A percentile compares a stretch with the other conserved stretches of the same genome.
phyloP scores from a whole-genome alignment of 1,140 invertebrate genomes.

The Drosophila pseudoobscura region DNA sequence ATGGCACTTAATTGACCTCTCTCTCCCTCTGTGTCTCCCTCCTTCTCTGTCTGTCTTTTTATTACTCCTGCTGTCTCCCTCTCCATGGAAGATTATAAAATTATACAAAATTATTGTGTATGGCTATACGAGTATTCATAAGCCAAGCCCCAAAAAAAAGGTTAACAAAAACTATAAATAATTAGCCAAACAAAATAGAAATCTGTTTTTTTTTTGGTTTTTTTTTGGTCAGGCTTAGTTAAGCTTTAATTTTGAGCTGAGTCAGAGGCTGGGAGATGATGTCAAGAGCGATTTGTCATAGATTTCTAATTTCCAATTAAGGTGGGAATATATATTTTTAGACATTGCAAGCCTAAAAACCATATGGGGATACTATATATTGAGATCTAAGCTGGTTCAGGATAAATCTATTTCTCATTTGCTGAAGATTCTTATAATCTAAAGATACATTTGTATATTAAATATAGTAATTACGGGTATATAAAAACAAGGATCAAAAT shows the following conservation, averaged over 20 bases:
- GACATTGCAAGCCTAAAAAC: no score
- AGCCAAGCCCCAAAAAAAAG: slow-evolving; percentile 55
- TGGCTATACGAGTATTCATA: slow-evolving; percentile 8
- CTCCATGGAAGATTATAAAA: slow-evolving; percentile 23
- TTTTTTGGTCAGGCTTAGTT: slow-evolving; percentile 31
- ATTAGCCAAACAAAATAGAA: slow-evolving; percentile 53
- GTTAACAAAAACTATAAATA: slow-evolving; percentile 43
- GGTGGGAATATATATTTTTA: slow-evolving; percentile 8
- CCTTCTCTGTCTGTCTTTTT: not conserved
- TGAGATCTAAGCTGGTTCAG: no score
- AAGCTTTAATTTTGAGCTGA: slow-evolving; percentile 29
- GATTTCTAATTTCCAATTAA: slow-evolving; percentile 49
- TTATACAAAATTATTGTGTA: slow-evolving; percentile 15
- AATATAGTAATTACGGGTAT: no score
- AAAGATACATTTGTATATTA: no score
- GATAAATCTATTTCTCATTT: no score
- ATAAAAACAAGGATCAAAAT: no score
- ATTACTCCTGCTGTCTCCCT: slow-evolving; percentile 6
- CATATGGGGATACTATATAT: no score
- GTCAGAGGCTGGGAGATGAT: slow-evolving; percentile 30
- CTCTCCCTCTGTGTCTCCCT: slow-evolving; percentile 9
- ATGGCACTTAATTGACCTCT: slow-evolving; percentile 47
- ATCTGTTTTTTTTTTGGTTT: slow-evolving; percentile 22
- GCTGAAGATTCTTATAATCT: no score
- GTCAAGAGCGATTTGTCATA: slow-evolving; percentile 57